Base-by-base conservation (phyloP, 2,113 vertebrate genomes). In the Elaphurus davidianus region DNA sequence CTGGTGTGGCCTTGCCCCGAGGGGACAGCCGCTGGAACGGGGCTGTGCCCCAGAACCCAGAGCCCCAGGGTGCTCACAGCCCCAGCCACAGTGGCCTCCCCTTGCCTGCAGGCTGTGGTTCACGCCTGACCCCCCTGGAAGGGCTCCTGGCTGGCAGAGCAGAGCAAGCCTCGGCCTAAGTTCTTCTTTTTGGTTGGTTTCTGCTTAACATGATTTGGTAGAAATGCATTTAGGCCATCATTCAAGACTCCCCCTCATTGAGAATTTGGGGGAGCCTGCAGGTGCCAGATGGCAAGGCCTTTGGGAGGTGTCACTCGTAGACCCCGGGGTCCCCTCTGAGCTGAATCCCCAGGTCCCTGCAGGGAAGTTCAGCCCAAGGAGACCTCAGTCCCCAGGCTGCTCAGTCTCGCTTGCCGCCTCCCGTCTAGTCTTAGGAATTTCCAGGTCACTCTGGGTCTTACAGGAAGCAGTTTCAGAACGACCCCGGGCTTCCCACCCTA, bases 401-500 rank as follows among this genome's bases (percentile, higher is more conserved):
- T 78, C 90, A 33, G 59, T 54, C 92, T 90, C 30, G 14, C 62
- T 59, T 19, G 76, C 84, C n/a, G 59, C 52, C 40, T 96, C 71
- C 30, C 64, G 15, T 91, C 45, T 57, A 59, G 59, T 81, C 85
- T 43, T 62, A 74, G 85, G 87, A 86, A 90, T 60, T 92, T 62
- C 50, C n/a, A 36, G 95, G 82, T 96, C 78, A 47, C 6, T 45
- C 91, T 52, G 86, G 86, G 90, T 76, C 64, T 92, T 87, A 67
- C 2, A 2, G 85, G 93, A 90, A 95, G 91, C 64, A 59, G 82
- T 89, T 87, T 28, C 50, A 25, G 96, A 83, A 94, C 28, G 23
- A 15, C 81, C 76, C 57, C 64, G 10, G 23, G 59, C 94, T 97
- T 92, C 96, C 94, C 60, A 3, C 98, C 98, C 97, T 96, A 94